phyloP scores from a whole-genome alignment of 2,113 vertebrate genomes.

The Protobothrops mucrosquamatus region DNA sequence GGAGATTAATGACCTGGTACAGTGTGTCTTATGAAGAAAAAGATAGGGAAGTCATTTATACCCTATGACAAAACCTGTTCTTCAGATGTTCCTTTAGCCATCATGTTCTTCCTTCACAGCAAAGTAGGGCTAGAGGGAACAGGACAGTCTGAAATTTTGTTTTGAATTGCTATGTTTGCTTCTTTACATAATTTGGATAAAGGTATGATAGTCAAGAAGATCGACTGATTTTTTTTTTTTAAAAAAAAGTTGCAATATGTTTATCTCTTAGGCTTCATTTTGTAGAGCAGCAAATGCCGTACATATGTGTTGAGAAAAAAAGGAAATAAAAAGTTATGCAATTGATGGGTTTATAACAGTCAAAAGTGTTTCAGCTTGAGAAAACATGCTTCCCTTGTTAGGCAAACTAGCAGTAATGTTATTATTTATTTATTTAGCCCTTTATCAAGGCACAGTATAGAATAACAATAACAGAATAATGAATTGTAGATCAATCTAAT shows the following conservation, averaged over 20 bases:
- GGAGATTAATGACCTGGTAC: slow-evolving; percentile 28
- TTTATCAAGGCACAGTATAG: background rate
- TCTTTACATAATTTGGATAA: background rate
- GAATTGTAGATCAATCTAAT: background rate
- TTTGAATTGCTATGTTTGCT: slow-evolving; percentile 39
- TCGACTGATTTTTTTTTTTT: background rate
- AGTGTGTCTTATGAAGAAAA: slow-evolving; percentile 41
- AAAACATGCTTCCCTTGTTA: background rate
- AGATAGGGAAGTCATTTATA: slow-evolving; percentile 32
- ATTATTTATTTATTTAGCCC: background rate
- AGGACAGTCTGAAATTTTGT: slow-evolving; percentile 29
- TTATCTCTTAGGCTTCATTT: background rate
- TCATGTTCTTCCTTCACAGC: slow-evolving; percentile 31
- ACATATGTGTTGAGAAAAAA: slow-evolving; percentile 8
- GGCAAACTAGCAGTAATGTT: background rate
- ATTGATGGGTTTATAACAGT: slow-evolving; percentile 6
- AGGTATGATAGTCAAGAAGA: background rate
- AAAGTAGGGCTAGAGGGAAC: background rate
- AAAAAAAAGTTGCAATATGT: slow-evolving; percentile 20
- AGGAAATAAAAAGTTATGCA: slow-evolving; percentile 36
- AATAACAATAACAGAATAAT: background rate
- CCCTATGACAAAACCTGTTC: slow-evolving; percentile 32
- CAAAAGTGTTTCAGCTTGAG: slow-evolving; percentile 10
- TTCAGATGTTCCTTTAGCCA: slow-evolving; percentile 16
- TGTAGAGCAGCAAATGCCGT: slow-evolving; percentile 1